Evolutionary conservation across 2,797 vertebrate genomes (phyloP), one percentile per base, ranked within the genome.

Genomic region (Lagothrix lagotricha): DNA sequence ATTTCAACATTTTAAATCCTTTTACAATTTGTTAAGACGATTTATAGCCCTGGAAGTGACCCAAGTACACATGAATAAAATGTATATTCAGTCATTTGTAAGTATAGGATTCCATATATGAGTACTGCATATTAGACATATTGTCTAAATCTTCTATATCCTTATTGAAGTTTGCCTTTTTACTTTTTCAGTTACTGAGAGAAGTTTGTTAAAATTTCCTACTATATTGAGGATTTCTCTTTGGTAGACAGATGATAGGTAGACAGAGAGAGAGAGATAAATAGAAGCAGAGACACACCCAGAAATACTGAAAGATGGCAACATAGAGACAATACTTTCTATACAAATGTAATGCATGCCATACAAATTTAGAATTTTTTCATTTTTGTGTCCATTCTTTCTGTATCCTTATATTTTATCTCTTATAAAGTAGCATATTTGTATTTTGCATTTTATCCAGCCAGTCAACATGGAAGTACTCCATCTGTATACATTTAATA

Each of bases 1-100:
- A 85, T 90, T 89, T 88, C 46, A 92, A 84, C 88, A 24, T 76
- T 94, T 83, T 52, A 82, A 94, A 84, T 84, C 13, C 50, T 70
- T 70, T 91, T 72, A 14, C 70, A 88, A 61, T 79, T 50, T 91
- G 28, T 57, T 94, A 24, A 70, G 22, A 77, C 24, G 30, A 83
- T 84, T 67, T 77, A 44, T 33, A 92, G 26, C 10, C 36, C 48
- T 36, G 5, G 88, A 64, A 76, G 41, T 44, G 41, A 77, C 19
- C 36, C 58, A 52, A 2, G 9, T 50, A 9, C 41, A 58, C 4
- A 50, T 88, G 70, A 88, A 72, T n/a, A 33, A 14, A 94, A 46
- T 24, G 30, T 9, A 46, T 39, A 46, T 75, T 22, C 54, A 83
- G 22, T 44, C 17, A 44, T 87, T 83, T 58, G 1, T 77, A 83